Evolutionary conservation across 2,113 vertebrate genomes (phyloP).

Genomic region (Porphyrio hochstetteri): DNA sequence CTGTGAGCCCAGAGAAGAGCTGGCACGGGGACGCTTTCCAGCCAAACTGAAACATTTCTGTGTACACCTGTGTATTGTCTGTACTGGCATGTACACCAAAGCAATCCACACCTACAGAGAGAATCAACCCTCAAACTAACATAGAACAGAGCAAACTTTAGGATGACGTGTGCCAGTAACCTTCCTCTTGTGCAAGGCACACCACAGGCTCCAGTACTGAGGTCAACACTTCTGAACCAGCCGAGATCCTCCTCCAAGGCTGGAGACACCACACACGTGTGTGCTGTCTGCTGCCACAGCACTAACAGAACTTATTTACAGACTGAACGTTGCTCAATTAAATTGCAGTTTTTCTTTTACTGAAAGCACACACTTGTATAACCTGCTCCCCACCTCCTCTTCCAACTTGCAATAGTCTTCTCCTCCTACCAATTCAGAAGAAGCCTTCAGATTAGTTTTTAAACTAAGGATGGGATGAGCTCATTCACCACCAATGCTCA

Average conservation of each 20-base stretch:
- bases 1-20: neutral
- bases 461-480: neutral
- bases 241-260: neutral
- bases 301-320: neutral
- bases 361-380: neutral
- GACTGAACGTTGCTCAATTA: neutral
- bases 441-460: neutral
- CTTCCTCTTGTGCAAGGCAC: neutral
- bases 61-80: neutral
- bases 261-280: fast-evolving
- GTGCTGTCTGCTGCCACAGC: neutral
- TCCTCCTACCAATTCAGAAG: neutral
- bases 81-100: neutral
- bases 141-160: neutral
- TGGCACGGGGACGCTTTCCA: fast-evolving
- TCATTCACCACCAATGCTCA: fast-evolving
- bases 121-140: neutral
- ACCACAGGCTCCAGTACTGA: neutral
- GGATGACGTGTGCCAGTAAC: neutral
- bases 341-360: neutral
- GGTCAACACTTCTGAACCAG: neutral
- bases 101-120: neutral
- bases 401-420: neutral
- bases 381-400: neutral
- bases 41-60: neutral